Base-by-base conservation (phyloP, 2,888 invertebrate genomes). In the Parnassius orleans region DNA sequence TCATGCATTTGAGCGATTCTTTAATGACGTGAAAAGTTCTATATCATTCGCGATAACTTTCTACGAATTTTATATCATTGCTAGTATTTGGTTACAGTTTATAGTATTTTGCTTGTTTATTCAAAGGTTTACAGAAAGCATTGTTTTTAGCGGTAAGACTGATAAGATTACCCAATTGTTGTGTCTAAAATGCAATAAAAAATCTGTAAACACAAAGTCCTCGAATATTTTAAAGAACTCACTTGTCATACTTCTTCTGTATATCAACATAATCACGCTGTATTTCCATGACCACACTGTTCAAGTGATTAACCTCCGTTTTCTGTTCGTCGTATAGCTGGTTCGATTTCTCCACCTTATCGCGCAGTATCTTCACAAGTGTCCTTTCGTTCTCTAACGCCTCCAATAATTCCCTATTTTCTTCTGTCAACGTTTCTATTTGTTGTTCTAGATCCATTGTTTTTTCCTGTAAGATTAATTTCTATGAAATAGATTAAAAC, bases 301-400 rank as follows among this genome's bases (percentile, higher is more conserved):
- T 87, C 12, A 90, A 77, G 64, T 85, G 87, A 63, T 84, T 84
- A 53, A 87, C 80, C 70, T 93, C 93, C 0, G 85, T 82, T 72
- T 90, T 92, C 73, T 92, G 92, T 67, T 93, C 93, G 64, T 88
- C 90, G 63, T 90, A 83, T 58, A 92, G 77, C 62, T 86, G 69
- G 67, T 87, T 90, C 9, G 92, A 80, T 72, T 92, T 92, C n/a
- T 90, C 90, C 57, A 93, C 79, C 65, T 92, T 90, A 68, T 92
- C 92, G 55, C 84, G 81, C 9, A 93, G 73, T 2, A 92, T 90
- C 71, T 77, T 81, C 70, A 92, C 93, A 15, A 92, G 77, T 41
- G 90, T 87, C 64, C 93, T 83, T 74, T 94, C 93, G 33, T 90
- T 92, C 66, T 93, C 93, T 15, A 93, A 76, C 0, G 92, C 88